These are phyloP conservation scores for Scortum barcoo DNA, from an alignment of 2,113 vertebrate genomes.

Conservation along the genomic window DNA sequence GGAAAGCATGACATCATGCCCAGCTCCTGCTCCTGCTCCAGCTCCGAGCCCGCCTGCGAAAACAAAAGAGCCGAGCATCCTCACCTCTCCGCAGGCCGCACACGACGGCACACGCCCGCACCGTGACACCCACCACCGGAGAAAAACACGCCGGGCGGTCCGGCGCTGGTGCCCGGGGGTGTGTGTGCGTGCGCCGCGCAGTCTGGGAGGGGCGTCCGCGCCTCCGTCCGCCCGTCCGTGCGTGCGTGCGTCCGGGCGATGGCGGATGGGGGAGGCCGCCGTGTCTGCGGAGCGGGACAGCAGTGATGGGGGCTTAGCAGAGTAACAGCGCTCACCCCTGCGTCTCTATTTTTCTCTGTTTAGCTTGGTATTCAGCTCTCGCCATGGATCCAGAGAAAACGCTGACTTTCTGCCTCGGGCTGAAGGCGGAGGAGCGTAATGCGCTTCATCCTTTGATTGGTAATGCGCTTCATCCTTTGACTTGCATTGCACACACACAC, in stretches of 20 bases:
- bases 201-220: conserved; percentile 66
- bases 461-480: conserved; percentile 51
- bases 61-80: conserved; percentile 50
- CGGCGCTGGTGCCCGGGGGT: neutral
- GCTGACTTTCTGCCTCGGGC: conserved; percentile 80
- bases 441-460: conserved; percentile 53
- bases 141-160: neutral
- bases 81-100: too few species aligned
- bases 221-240: conserved; percentile 45
- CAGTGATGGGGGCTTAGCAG: conserved; percentile 65
- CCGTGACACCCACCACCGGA: conserved; percentile 10
- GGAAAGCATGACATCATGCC: conserved; percentile 78
- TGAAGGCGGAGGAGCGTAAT: conserved; percentile 79
- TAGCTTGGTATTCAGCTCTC: conserved; percentile 43
- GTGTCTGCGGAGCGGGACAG: conserved; percentile 69
- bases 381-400: conserved; percentile 83
- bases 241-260: conserved; percentile 64
- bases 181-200: conserved; percentile 27
- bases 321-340: conserved; percentile 36
- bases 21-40: conserved; percentile 36
- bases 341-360: conserved; percentile 7
- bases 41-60: conserved; percentile 40
- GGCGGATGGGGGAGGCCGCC: conserved; percentile 72
- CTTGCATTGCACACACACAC: too few species aligned
- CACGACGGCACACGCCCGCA: conserved; percentile 34